phyloP scores from a whole-genome alignment of 2,888 invertebrate species.

The Merodon equestris region DNA sequence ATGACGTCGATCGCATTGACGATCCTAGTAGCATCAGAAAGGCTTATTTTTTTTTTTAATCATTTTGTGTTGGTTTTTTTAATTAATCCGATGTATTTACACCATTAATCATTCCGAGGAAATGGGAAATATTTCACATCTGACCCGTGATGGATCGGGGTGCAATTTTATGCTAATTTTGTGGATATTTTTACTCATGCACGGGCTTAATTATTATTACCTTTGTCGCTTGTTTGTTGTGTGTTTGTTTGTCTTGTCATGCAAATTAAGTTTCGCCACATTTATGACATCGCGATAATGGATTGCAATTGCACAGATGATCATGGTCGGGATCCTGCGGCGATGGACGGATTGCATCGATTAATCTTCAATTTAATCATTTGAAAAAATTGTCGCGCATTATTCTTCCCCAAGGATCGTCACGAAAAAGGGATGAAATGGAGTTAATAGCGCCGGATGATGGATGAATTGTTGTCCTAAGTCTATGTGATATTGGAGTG shows the following conservation, averaged over 20 bases:
- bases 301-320: constrained; percentile 55
- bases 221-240: constrained; percentile 50
- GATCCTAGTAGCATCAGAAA: too few species aligned
- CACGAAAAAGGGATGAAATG: too few species aligned
- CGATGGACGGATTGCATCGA: constrained; percentile 36
- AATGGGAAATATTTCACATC: constrained; percentile 40
- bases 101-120: constrained; percentile 55
- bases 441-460: too few species aligned
- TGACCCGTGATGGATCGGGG: constrained; percentile 49
- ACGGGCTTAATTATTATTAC: constrained; percentile 32
- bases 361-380: constrained; percentile 55
- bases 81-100: constrained; percentile 34
- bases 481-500: too few species aligned
- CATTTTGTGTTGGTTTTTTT: too few species aligned
- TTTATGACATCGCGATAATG: constrained; percentile 66
- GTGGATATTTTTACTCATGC: constrained; percentile 54
- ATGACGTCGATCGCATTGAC: too few species aligned
- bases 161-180: constrained; percentile 67
- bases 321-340: constrained; percentile 45
- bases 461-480: too few species aligned
- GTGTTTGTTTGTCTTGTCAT: constrained; percentile 64
- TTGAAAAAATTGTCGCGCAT: constrained; percentile 37
- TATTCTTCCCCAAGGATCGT: too few species aligned
- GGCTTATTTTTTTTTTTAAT: too few species aligned
- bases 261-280: constrained; percentile 66